phyloP scores from a whole-genome alignment of 2,113 vertebrate species.

The Xiphophorus maculatus region DNA sequence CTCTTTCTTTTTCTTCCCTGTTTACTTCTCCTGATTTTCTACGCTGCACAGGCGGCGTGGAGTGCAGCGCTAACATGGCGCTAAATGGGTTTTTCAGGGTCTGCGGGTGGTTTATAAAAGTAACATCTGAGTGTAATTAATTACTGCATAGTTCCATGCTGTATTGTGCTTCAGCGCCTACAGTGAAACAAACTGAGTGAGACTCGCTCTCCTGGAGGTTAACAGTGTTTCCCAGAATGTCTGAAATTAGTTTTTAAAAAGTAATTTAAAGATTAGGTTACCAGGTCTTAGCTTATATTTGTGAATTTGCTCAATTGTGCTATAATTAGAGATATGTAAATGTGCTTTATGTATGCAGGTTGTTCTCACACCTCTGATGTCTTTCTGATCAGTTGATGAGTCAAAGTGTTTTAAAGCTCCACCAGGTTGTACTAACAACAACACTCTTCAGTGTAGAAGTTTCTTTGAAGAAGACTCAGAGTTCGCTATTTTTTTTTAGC shows the following conservation, averaged over 20 bases:
- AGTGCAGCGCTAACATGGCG: constrained; percentile 21
- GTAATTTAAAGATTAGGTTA: neutral
- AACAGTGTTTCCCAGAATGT: neutral
- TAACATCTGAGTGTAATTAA: constrained; percentile 51
- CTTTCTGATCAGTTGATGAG: no score
- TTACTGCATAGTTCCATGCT: constrained; percentile 26
- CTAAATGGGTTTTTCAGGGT: constrained; percentile 51
- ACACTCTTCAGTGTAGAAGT: no score
- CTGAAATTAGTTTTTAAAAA: neutral
- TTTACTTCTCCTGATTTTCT: constrained; percentile 23
- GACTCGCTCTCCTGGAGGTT: neutral
- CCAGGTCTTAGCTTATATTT: neutral
- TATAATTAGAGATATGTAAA: neutral
- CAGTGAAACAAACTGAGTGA: constrained; percentile 10
- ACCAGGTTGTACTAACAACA: no score
- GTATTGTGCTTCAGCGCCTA: constrained; percentile 23
- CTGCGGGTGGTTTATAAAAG: constrained; percentile 48
- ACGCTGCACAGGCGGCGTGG: constrained; percentile 30
- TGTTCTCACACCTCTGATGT: no score
- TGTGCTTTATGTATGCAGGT: neutral
- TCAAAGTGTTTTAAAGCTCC: no score
- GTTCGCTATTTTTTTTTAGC: no score
- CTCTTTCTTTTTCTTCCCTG: neutral
- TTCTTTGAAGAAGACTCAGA: no score
- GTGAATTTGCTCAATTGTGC: neutral